Conservation (phyloP, 2,113 vertebrate species). For the Ivindomyrus marchei region DNA sequence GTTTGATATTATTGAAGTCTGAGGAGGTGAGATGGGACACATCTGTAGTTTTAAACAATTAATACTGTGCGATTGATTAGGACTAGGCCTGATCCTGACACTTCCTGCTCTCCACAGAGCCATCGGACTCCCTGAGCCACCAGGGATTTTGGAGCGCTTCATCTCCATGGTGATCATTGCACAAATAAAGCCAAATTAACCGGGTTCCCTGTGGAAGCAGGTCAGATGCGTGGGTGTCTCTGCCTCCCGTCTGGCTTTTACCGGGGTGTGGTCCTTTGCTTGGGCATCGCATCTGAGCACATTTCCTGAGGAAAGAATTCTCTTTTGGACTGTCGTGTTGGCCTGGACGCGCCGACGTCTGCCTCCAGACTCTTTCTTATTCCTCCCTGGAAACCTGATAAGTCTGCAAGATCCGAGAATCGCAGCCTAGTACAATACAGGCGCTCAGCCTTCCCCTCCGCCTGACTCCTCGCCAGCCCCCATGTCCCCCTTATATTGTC, state of each 20-base stretch:
- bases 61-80: conserved; percentile 16
- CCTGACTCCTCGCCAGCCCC: conserved; percentile 19
- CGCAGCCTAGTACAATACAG: conserved; percentile 36
- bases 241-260: conserved; percentile 1
- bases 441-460: conserved; percentile 23
- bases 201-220: conserved; percentile 16
- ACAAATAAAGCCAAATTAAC: conserved; percentile 22
- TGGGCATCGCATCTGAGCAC: conserved; percentile 16
- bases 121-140: background rate
- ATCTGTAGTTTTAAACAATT: conserved; percentile 18
- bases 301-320: conserved; percentile 40
- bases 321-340: conserved; percentile 32
- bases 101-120: background rate
- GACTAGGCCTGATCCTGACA: background rate
- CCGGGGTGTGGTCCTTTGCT: conserved; percentile 32
- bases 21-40: background rate
- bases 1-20: background rate
- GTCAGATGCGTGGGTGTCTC: conserved; percentile 9
- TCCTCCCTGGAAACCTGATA: conserved; percentile 37
- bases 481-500: conserved; percentile 18
- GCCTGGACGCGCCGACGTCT: conserved; percentile 37
- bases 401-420: conserved; percentile 35
- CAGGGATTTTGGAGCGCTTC: conserved; percentile 3
- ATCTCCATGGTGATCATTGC: conserved; percentile 25
- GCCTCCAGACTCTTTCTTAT: conserved; percentile 40